A percentile compares a stretch with the other conserved stretches of the same genome.
Conservation (phyloP, 2,888 invertebrate genomes). For the Polia nebulosa region DNA sequence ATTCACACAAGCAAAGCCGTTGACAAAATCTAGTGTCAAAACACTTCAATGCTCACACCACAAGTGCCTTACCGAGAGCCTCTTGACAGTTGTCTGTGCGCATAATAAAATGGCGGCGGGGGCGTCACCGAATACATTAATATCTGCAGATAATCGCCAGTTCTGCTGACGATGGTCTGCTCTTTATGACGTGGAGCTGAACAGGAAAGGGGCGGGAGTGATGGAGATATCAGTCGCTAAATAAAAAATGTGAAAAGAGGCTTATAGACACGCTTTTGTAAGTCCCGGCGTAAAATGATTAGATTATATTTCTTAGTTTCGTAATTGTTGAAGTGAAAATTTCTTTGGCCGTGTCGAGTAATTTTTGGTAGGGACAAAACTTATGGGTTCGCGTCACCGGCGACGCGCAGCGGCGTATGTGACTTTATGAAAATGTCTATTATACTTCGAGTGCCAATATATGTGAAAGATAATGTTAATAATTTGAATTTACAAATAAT, state of each 20-base stretch:
- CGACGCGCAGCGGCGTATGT: no score
- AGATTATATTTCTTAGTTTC: not conserved
- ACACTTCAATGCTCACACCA: not conserved
- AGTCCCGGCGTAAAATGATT: not conserved
- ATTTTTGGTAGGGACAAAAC: no score
- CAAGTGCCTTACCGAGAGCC: slow-evolving; percentile 12
- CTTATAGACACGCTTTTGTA: slow-evolving; percentile 8
- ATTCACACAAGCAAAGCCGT: not conserved
- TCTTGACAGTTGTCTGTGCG: slow-evolving; percentile 8
- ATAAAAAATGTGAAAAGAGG: not conserved
- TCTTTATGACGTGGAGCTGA: slow-evolving; percentile 56
- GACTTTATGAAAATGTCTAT: no score
- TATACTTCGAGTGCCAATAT: no score
- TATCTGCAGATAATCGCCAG: slow-evolving; percentile 53
- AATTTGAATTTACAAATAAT: no score
- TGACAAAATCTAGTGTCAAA: not conserved
- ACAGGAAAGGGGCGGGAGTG: slow-evolving; percentile 10
- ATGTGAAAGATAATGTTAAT: no score
- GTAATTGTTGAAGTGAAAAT: no score
- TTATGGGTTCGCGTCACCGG: no score
- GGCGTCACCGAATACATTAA: slow-evolving; percentile 57
- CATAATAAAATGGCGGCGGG: slow-evolving; percentile 29
- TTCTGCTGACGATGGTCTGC: slow-evolving; percentile 54
- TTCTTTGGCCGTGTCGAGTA: no score
- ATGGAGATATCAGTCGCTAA: slow-evolving; percentile 1